Base-by-base conservation (phyloP, 2,888 invertebrate genomes). In the Netelia inedita region DNA sequence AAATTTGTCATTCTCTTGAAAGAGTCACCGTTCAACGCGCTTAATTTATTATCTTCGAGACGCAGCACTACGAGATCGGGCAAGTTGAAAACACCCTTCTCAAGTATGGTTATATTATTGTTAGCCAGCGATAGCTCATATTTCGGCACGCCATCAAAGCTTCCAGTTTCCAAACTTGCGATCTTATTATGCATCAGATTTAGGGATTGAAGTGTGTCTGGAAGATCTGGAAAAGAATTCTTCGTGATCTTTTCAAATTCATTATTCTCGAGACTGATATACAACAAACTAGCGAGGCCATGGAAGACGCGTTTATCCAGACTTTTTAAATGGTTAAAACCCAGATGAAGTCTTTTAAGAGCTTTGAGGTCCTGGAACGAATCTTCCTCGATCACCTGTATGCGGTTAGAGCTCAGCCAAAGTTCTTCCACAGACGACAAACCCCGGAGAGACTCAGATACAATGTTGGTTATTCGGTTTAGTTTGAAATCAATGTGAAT, bases 161-260 rank as follows among this genome's bases (percentile, higher is more conserved):
- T 93, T 5, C 91, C 92, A 21, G 89, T 90, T 66, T 94, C 93
- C 1, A 95, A 91, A 41, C 91, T 91, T 1, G 88, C 78, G 72
- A 95, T 94, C 46, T 90, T 88, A 73, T 95, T 95, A 75, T 93
- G 90, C 85, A 94, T 93, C 55, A 94, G 85, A 79, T 94, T 91
- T 23, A 94, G 87, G 53, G 93, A 93, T 63, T 93, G 92, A 63
- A 95, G 85, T 71, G 86, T 80, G 6, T 91, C 92, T 1, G 89
- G 90, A 35, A 94, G 85, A 86, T 92, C 90, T 16, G 89, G 89
- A 82, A 94, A 94, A 16, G 91, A 90, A 35, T 91, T 90, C 14
- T 91, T 91, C 1, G 92, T 92, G 55, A 94, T 87, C 68, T 89
- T 92, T 21, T 89, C 88, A n/a, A 94, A 86, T n/a, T 92, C 89